Evolutionary conservation across 2,113 vertebrate species (phyloP).

Genomic region (Takifugu flavidus): DNA sequence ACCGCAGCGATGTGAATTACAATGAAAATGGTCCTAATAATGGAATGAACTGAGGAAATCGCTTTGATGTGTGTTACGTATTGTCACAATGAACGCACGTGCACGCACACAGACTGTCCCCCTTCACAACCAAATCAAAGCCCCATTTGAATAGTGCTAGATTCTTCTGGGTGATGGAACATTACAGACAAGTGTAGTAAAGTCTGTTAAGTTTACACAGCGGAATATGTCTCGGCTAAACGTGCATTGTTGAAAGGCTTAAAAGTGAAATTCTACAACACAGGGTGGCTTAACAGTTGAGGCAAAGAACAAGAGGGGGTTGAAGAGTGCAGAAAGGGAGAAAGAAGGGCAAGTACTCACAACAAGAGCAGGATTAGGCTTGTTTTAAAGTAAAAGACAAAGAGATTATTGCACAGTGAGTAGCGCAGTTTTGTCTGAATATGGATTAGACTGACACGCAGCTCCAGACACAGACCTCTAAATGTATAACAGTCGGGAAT

Average conservation of each 20-base stretch:
- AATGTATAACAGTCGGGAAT: constrained; percentile 12
- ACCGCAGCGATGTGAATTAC: constrained; percentile 48
- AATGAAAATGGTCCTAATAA: constrained; percentile 58
- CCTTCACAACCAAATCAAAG: too few species aligned
- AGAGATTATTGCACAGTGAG: constrained; percentile 36
- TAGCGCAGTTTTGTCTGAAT: constrained; percentile 20
- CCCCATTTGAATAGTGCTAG: too few species aligned
- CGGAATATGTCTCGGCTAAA: too few species aligned
- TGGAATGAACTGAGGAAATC: constrained; percentile 53
- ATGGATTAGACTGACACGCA: constrained; percentile 28
- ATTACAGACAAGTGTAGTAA: too few species aligned
- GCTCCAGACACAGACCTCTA: constrained; percentile 7
- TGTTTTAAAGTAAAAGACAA: constrained; percentile 30
- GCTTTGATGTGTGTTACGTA: constrained; percentile 30
- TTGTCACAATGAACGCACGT: not conserved
- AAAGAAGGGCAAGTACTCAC: constrained; percentile 32
- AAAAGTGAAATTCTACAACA: not conserved
- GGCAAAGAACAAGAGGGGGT: constrained; percentile 7
- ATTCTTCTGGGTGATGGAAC: too few species aligned
- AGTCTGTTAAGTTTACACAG: too few species aligned
- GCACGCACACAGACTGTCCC: constrained; percentile 2
- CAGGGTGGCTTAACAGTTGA: constrained; percentile 15
- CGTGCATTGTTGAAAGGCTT: too few species aligned
- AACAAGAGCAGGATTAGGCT: constrained; percentile 50
- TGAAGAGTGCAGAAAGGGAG: constrained; percentile 2